Evolutionary conservation across 2,113 vertebrate species (phyloP), one percentile per base, ranked within the genome.

Genomic region (Eonycteris spelaea): DNA sequence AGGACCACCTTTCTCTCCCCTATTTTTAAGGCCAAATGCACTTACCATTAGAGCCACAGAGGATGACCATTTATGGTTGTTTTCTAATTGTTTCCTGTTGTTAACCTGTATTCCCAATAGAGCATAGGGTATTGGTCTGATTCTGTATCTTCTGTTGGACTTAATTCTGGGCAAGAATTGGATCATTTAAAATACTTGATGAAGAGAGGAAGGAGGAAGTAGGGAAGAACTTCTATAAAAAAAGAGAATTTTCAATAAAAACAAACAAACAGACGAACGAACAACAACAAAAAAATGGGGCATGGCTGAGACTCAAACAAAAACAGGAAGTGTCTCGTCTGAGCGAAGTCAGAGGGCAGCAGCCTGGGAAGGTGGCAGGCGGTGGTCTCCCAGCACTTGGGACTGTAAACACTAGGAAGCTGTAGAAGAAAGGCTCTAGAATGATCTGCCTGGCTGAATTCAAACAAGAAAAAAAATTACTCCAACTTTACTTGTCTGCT

Each of bases 81-180:
- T 63, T 73, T 90, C 70, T 40, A 38, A 35, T 53, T 82, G n/a
- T 65, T 38, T 74, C 57, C 43, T 68, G 15, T 3, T 40, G 13
- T 33, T 83, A 67, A 61, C 24, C 22, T 57, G 57, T 87, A 28
- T 33, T 59, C 35, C 3, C 0, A 85, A 28, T 7, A 45, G 53
- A 61, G n/a, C 22, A 24, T 5, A 40, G 48, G 24, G 22, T 84
- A 77, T 35, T 16, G 22, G 22, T 71, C 78, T 89, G 28, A 75
- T 51, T 67, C 48, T 9, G 38, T 26, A n/a, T 84, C 33, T 84
- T 71, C 74, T 10, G 1, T n/a, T 84, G 70, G 70, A 74, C 14
- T 85, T 86, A n/a, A 88, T 73, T 67, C 70, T 73, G 68, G 28
- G 12, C 63, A 83, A 67, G 79, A 53, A 73, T 33, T 43, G 38